Evolutionary conservation across 2,888 invertebrate genomes (phyloP), one percentile per base, ranked within the genome.

Genomic region (Agrochola macilenta): DNA sequence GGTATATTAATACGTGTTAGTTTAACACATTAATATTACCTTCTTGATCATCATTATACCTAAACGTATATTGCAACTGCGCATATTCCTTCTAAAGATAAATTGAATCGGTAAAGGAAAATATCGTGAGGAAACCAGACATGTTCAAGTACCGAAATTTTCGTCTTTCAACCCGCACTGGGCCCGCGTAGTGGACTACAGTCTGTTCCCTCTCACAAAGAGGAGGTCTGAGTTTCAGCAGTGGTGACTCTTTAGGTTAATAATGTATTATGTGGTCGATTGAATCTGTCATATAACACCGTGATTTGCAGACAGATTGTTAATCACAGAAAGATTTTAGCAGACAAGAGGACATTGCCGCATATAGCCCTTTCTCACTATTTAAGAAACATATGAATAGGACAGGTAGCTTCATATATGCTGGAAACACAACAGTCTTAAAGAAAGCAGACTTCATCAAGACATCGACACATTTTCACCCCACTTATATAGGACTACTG

Each of bases 1-100:
- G 66, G 12, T 26, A 12, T 35, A 7, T 35, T 35, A 81, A 54
- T 54, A 61, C 61, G 66, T 81, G 60, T 66, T 65, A 54, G 2
- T 80, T 72, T 57, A 58, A 17, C 20, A 49, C 20, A 35, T 70
- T 52, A 52, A 12, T 46, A 23, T 68, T 69, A 9, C 3, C 1
- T 75, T 4, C 1, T 1, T 8, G 9, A 20, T 68, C 0, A 14
- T 49, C 9, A 61, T 30, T 30, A 17, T 17, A 30, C 4, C 20
- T 46, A 11, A 61, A n/a, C 4, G 20, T 35, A 2, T 58, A 58
- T 57, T 49, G 30, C 2, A 61, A 61, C n/a, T 35, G 14, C 39
- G 12, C 11, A 9, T 43, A 23, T 2, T 1, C 26, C 4, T 52
- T 26, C 39, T 71, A 61, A 20, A 39, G 26, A 1, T 39, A 12